Percentiles rank a stretch among this genome's conserved stretches.
Evolutionary conservation across 2,888 invertebrate species (phyloP).

Genomic region (Patella caerulea): DNA sequence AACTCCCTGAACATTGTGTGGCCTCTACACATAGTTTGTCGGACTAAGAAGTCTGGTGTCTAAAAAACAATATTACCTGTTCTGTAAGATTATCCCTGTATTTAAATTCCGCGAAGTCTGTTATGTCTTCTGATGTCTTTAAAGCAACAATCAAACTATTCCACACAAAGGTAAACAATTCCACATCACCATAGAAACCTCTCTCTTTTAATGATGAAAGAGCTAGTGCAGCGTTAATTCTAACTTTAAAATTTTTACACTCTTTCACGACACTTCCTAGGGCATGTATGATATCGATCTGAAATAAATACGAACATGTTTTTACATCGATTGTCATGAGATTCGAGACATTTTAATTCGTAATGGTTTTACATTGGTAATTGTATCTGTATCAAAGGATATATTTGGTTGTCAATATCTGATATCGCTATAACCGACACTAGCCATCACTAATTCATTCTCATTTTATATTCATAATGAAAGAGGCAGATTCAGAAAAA

Average conservation of each 20-base stretch:
- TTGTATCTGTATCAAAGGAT: too few species aligned
- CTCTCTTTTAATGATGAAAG: constrained; percentile 78
- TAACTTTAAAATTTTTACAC: constrained; percentile 89
- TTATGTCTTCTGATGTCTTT: constrained; percentile 83
- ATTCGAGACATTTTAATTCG: too few species aligned
- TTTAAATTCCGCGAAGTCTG: constrained; percentile 87
- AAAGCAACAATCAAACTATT: constrained; percentile 81
- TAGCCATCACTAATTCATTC: too few species aligned
- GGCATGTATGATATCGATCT: constrained; percentile 76
- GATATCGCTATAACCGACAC: too few species aligned
- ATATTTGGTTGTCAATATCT: too few species aligned
- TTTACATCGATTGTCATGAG: too few species aligned
- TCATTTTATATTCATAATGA: too few species aligned
- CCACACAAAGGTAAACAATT: constrained; percentile 79
- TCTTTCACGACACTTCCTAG: constrained; percentile 79
- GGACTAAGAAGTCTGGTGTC: neutral
- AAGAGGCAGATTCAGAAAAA: too few species aligned
- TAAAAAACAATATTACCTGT: constrained; percentile 74
- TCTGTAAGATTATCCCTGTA: constrained; percentile 89
- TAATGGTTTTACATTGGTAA: too few species aligned
- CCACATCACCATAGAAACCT: constrained; percentile 77
- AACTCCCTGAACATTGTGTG: too few species aligned
- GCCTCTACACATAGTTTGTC: too few species aligned
- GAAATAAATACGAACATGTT: too few species aligned
- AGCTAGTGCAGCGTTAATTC: constrained; percentile 88